Conservation (phyloP, 2,113 vertebrate species). For the Coryphaenoides rupestris region DNA sequence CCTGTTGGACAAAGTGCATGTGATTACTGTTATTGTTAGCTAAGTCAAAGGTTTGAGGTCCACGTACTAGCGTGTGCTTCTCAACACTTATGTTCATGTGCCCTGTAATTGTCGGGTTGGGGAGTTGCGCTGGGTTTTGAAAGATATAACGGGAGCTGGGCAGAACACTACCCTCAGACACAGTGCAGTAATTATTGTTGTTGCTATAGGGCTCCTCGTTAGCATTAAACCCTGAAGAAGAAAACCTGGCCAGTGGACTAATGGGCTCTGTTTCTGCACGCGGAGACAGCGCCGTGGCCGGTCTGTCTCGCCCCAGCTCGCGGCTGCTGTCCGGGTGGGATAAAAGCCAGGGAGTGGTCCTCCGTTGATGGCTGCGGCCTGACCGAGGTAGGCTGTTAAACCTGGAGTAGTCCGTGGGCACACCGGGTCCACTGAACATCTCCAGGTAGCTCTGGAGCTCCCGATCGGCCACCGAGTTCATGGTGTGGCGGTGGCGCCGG, state of each 20-base stretch:
- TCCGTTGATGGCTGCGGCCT: constrained; percentile 65
- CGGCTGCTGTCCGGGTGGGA: constrained; percentile 64
- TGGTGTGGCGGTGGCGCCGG: constrained; percentile 84
- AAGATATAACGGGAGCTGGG: constrained; percentile 48
- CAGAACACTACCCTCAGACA: constrained; percentile 59
- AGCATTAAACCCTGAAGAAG: constrained; percentile 37
- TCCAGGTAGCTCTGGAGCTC: constrained; percentile 86
- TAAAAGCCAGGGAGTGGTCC: constrained; percentile 68
- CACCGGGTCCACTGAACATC: constrained; percentile 60
- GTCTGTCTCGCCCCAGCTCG: constrained; percentile 59
- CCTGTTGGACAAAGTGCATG: constrained; percentile 52
- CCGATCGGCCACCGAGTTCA: constrained; percentile 76
- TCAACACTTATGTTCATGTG: constrained; percentile 78
- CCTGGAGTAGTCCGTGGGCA: constrained; percentile 70
- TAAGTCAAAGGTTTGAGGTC: constrained; percentile 75
- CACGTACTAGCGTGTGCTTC: constrained; percentile 79
- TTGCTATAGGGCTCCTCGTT: constrained; percentile 47
- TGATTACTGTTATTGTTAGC: constrained; percentile 64
- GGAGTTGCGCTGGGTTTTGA: constrained; percentile 38
- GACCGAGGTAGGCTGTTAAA: constrained; percentile 86
- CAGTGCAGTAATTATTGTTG: constrained; percentile 42
- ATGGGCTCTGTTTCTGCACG: constrained; percentile 61
- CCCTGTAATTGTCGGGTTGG: constrained; percentile 44
- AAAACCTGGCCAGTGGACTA: constrained; percentile 56
- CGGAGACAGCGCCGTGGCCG: constrained; percentile 39